phyloP scores from a whole-genome alignment of 2,113 vertebrate genomes.

The Sterrhoptilus dennistouni region DNA sequence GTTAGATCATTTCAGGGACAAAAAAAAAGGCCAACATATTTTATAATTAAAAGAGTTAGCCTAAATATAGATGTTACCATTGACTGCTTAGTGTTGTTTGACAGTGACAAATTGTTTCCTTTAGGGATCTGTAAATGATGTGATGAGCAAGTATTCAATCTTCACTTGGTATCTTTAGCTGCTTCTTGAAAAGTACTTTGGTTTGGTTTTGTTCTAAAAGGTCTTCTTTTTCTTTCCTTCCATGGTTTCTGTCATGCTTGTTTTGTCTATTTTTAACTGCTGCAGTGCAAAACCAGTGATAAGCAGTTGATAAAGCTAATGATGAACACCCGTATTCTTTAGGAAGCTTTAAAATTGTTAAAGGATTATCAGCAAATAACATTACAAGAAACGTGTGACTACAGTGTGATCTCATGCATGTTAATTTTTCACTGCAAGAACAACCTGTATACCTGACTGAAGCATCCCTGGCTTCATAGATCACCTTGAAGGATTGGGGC shows the following conservation, averaged over 20 bases:
- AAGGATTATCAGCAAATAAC: neutral
- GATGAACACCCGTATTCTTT: neutral
- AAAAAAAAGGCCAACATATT: neutral
- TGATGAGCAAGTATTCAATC: neutral
- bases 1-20: neutral
- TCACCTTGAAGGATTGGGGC: constrained; percentile 18
- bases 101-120: constrained; percentile 8
- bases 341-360: neutral
- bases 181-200: neutral
- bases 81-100: neutral
- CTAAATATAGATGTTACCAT: neutral
- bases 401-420: neutral
- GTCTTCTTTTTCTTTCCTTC: neutral
- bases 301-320: neutral
- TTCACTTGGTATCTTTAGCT: neutral
- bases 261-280: neutral
- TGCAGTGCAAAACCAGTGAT: neutral
- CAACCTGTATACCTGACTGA: neutral
- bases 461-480: neutral
- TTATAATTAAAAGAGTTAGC: neutral
- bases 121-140: neutral
- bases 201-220: neutral
- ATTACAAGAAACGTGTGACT: fast-evolving
- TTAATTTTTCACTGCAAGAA: neutral
- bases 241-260: neutral